Evolutionary conservation across 2,797 vertebrate species (phyloP).

Genomic region (Peromyscus aztecus): DNA sequence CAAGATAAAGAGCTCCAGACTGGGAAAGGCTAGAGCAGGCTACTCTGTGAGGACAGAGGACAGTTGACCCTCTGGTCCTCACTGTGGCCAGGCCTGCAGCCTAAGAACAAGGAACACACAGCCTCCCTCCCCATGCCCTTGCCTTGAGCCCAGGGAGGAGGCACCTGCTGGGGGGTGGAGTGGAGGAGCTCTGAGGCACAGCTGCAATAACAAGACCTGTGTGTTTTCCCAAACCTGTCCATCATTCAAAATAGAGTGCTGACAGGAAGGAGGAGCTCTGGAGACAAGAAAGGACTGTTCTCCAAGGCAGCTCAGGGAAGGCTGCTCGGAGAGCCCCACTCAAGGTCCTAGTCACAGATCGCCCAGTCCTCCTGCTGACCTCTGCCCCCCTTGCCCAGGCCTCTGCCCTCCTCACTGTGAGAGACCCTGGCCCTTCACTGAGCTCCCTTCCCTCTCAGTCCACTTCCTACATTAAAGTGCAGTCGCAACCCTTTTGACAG

Average conservation of each 20-base stretch:
- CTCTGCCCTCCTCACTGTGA: background rate
- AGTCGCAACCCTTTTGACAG: no score
- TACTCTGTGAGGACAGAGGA: background rate
- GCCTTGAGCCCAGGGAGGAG: background rate
- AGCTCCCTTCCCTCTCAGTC: background rate
- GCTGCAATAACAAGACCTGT: background rate
- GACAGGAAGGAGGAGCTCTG: background rate
- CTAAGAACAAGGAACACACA: background rate
- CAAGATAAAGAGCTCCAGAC: background rate
- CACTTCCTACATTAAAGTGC: background rate
- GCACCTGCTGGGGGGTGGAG: background rate
- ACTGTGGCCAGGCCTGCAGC: background rate
- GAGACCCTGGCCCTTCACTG: background rate
- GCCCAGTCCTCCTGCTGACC: background rate
- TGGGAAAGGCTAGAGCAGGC: background rate
- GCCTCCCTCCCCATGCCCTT: background rate
- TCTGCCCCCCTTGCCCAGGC: background rate
- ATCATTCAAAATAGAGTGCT: slow-evolving; percentile 48
- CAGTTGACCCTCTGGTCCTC: background rate
- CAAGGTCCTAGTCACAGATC: background rate
- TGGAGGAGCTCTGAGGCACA: background rate
- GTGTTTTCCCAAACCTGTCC: background rate
- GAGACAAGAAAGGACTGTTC: background rate
- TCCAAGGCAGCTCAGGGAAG: no score
- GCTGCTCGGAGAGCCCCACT: background rate